Evolutionary conservation across 2,797 vertebrate species (phyloP).

Genomic region (Enteromius afrohamiltoni): DNA sequence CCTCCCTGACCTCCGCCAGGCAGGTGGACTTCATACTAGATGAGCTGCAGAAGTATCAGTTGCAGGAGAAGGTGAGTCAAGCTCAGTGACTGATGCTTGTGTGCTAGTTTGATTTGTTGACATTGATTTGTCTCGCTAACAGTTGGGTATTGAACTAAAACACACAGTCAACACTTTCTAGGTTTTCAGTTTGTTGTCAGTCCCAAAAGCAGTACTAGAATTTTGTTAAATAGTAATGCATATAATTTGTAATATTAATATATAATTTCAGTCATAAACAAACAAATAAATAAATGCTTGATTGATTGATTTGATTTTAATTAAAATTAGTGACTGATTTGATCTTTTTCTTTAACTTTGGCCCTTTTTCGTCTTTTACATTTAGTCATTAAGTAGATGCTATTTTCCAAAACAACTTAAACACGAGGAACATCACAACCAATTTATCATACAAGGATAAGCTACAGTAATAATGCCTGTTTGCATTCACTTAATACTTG

Average conservation of each 20-base stretch:
- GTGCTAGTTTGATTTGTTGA: not conserved
- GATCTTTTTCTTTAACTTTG: not conserved
- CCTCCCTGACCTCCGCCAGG: constrained; percentile 82
- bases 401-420: not conserved
- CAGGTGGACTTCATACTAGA: constrained; percentile 86
- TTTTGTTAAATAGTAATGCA: not conserved
- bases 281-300: not conserved
- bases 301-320: not conserved
- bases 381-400: not conserved
- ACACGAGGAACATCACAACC: not conserved
- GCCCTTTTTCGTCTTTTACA: not conserved
- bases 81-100: not conserved
- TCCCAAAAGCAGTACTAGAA: not conserved
- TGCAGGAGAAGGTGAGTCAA: constrained; percentile 73
- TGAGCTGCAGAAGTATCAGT: constrained; percentile 84
- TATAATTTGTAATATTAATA: not conserved
- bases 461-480: not conserved
- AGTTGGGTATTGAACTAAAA: not conserved
- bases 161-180: not conserved
- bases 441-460: not conserved
- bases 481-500: not conserved
- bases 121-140: not conserved
- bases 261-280: not conserved
- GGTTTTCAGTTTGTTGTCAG: not conserved
- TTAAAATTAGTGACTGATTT: not conserved